Percentiles rank a stretch among this genome's conserved stretches.
Evolutionary conservation across 2,888 invertebrate species (phyloP).

Genomic region (Drosophila cracens): DNA sequence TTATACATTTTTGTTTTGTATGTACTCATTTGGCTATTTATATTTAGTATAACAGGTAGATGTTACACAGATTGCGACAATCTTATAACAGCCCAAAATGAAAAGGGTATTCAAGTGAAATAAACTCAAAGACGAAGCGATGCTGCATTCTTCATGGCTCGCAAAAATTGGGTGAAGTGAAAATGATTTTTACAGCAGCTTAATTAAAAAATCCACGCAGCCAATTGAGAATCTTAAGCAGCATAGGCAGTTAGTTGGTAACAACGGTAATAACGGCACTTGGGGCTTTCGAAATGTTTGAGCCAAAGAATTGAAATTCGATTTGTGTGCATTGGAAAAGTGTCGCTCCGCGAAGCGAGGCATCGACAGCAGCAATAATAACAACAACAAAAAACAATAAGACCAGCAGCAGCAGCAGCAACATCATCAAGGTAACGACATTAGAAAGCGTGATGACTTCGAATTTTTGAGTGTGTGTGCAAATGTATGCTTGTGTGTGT

Average conservation of each 20-base stretch:
- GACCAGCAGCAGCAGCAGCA: slow-evolving; percentile 12
- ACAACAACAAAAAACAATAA: slow-evolving; percentile 14
- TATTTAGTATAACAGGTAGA: background rate
- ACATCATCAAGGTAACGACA: slow-evolving; percentile 54
- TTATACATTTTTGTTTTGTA: no score
- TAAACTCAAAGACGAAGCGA: background rate
- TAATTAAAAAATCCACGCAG: slow-evolving; percentile 63
- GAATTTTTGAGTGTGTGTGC: slow-evolving; percentile 12
- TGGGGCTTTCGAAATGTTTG: slow-evolving; percentile 50
- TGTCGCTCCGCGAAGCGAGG: slow-evolving; percentile 63
- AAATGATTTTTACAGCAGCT: slow-evolving; percentile 63
- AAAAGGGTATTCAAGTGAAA: slow-evolving; percentile 7
- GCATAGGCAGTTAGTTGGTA: slow-evolving; percentile 19
- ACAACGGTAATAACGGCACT: slow-evolving; percentile 63
- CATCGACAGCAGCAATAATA: slow-evolving; percentile 44
- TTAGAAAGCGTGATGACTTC: slow-evolving; percentile 72
- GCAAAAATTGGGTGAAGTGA: slow-evolving; percentile 72
- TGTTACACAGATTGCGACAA: background rate
- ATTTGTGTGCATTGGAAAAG: slow-evolving; percentile 67
- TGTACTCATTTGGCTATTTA: background rate
- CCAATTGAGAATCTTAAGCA: slow-evolving; percentile 49
- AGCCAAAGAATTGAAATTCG: slow-evolving; percentile 63
- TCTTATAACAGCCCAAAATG: background rate
- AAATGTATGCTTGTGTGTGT: background rate
- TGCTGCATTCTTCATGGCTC: slow-evolving; percentile 43